Evolutionary conservation across 2,888 invertebrate genomes (phyloP).

Genomic region (Deladenus siricidicola): DNA sequence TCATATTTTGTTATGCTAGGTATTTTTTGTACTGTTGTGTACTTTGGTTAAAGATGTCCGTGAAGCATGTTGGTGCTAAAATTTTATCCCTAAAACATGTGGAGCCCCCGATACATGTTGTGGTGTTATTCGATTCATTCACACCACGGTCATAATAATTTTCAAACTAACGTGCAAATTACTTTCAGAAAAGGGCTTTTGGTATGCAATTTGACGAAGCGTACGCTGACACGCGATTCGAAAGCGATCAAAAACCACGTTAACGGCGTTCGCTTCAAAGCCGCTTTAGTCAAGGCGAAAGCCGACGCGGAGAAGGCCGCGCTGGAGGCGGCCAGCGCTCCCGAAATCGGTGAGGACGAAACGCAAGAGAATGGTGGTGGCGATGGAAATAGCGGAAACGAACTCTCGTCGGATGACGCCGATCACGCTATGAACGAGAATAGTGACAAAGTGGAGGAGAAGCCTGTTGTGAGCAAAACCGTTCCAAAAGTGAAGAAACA

Average conservation of each 20-base stretch:
- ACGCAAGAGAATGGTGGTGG: neutral
- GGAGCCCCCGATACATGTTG: neutral
- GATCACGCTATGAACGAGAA: neutral
- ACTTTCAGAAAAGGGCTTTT: neutral
- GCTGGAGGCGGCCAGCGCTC: neutral
- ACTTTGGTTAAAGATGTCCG: no score
- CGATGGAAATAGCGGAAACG: neutral
- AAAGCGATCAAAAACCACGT: slow-evolving; percentile 1
- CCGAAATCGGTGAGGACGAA: neutral
- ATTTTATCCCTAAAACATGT: no score
- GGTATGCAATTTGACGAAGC: neutral
- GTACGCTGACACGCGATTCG: slow-evolving; percentile 1
- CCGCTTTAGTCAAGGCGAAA: neutral
- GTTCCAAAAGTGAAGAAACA: no score
- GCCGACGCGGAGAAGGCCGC: neutral
- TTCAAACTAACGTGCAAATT: no score
- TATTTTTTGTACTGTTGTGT: no score
- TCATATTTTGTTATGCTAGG: no score
- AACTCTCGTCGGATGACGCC: neutral
- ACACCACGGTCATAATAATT: no score
- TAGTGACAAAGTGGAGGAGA: neutral
- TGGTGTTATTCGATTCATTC: no score
- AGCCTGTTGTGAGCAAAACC: no score
- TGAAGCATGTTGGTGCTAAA: no score
- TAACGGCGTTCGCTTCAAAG: neutral